Evolutionary conservation across 2,113 vertebrate genomes (phyloP).

Genomic region (Neodon shergylaensis): DNA sequence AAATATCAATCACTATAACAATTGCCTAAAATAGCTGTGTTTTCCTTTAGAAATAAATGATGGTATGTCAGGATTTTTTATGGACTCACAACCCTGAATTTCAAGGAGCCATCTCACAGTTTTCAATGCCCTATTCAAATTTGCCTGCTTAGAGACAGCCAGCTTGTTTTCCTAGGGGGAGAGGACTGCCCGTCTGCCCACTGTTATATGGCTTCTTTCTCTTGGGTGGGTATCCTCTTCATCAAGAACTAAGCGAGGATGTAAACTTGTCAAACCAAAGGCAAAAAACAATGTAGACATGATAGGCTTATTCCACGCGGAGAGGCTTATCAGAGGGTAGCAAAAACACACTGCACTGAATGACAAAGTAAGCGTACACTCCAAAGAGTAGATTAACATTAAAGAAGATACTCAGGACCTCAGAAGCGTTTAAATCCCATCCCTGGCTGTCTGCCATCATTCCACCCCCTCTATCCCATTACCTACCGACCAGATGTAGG

Average conservation of each 20-base stretch:
- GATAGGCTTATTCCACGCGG: constrained; percentile 38
- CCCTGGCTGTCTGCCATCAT: constrained; percentile 37
- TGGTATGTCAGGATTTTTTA: background rate
- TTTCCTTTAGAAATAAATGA: background rate
- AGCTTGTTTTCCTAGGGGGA: constrained; percentile 52
- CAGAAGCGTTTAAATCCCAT: constrained; percentile 45
- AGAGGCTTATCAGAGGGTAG: constrained; percentile 25
- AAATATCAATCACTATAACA: constrained; percentile 37
- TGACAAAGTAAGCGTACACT: constrained; percentile 64
- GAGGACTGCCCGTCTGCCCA: background rate
- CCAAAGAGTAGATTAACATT: constrained; percentile 31
- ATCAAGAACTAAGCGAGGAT: constrained; percentile 59
- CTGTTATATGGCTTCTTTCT: constrained; percentile 65
- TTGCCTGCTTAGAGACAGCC: constrained; percentile 42
- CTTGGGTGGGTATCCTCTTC: constrained; percentile 40
- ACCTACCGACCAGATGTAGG: constrained; percentile 59
- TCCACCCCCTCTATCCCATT: constrained; percentile 51
- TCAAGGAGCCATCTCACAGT: constrained; percentile 12
- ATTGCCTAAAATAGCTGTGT: constrained; percentile 51
- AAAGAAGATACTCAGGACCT: constrained; percentile 39
- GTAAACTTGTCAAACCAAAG: constrained; percentile 76
- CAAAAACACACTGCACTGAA: constrained; percentile 36
- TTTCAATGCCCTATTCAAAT: constrained; percentile 52
- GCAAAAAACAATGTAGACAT: constrained; percentile 61
- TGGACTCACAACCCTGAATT: constrained; percentile 8